Base-by-base conservation (phyloP, 2,113 vertebrate genomes). In the Pandion haliaetus region DNA sequence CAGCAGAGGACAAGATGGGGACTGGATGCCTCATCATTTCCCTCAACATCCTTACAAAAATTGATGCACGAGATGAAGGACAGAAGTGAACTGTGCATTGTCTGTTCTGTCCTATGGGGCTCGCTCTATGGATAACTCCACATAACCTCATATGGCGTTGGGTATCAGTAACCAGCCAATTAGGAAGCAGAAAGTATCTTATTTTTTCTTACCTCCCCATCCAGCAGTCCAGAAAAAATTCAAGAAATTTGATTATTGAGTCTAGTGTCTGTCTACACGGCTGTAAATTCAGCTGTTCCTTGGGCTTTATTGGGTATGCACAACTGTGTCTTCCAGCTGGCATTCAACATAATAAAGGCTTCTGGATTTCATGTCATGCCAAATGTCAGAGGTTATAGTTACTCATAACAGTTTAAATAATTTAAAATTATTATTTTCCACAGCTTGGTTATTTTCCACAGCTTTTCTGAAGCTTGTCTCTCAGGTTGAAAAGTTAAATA, bases 71-170 rank as follows among this genome's bases (percentile, higher is more conserved):
- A 90, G 47, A 38, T 32, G 38, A 89, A 58, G 6, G 47, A 67
- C 61, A 82, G 66, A 80, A 65, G 54, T 54, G 83, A 65, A 81
- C 29, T 5, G 3, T 8, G 40, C 10, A 10, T 9, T 42, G 26
- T 12, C 58, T 54, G 42, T 6, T 61, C 67, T 57, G 52, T 54
- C 58, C 76, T 42, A 34, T 0, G 5, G 47, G 54, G 29, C 55
- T 67, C 1, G 0, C 32, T 28, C 31, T 58, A 16, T 1, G 0
- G 21, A 13, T 23, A 69, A 45, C 5, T 42, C 31, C 54, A 44
- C 4, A 2, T 13, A 65, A 84, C 15, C 47, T 73, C 55, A 29
- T 4, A 23, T 2, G n/a, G 44, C 3, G 2, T 7, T 34, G 36
- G 11, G 17, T 57, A 78, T 47, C 77, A 62, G 72, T 9, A 80